phyloP scores from a whole-genome alignment of 2,797 vertebrate species.

The Microctenopoma stevenorrisi region DNA sequence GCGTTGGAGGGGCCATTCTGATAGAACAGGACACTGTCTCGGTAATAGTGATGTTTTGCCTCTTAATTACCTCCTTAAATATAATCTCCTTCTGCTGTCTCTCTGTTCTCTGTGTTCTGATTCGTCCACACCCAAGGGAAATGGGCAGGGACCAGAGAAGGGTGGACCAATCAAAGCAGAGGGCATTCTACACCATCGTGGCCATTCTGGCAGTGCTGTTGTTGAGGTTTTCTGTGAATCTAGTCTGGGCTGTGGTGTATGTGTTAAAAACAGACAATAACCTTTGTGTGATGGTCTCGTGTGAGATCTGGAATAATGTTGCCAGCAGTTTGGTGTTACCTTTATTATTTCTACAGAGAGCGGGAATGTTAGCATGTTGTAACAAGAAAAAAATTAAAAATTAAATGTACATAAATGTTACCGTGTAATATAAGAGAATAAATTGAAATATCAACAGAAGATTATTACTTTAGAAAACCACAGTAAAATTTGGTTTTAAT shows the following conservation, averaged over 20 bases:
- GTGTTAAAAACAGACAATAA: accelerated
- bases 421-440: too few species aligned
- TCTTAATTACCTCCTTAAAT: accelerated
- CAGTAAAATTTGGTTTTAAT: too few species aligned
- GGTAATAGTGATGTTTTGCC: accelerated
- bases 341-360: conserved; percentile 44
- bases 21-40: too few species aligned
- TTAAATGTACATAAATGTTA: too few species aligned
- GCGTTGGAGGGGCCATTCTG: accelerated
- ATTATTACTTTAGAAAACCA: too few species aligned
- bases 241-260: accelerated
- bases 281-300: accelerated
- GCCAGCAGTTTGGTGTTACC: conserved; percentile 40
- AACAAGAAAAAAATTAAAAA: background rate
- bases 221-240: accelerated
- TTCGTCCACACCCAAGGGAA: conserved; percentile 30
- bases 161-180: too few species aligned
- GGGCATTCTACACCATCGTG: too few species aligned
- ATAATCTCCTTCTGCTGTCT: conserved; percentile 30
- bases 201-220: too few species aligned
- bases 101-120: conserved; percentile 39
- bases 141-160: too few species aligned
- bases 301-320: background rate
- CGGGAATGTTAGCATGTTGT: background rate
- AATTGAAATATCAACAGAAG: too few species aligned